Evolutionary conservation across 1,140 invertebrate species (phyloP).

Genomic region (Oscheius sp.): DNA sequence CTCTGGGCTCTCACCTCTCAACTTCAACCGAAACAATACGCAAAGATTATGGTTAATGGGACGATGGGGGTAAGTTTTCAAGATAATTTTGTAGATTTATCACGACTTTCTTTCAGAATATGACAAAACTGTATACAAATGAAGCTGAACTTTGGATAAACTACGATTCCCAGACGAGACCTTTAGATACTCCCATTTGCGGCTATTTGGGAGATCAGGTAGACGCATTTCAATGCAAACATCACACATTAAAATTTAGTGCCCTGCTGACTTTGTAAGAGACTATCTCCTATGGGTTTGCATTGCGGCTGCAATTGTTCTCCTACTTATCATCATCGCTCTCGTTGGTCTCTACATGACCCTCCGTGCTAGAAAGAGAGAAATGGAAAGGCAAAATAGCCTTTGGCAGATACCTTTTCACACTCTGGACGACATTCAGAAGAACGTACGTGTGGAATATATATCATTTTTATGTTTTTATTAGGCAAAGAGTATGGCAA

Average conservation of each 20-base stretch:
- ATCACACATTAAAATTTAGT: slow-evolving; percentile 1
- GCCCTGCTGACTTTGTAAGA: slow-evolving; percentile 15
- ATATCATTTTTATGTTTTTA: not conserved
- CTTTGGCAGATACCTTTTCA: slow-evolving; percentile 24
- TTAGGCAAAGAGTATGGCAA: not conserved
- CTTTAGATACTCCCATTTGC: not conserved
- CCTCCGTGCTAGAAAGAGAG: slow-evolving; percentile 11
- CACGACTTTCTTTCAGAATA: slow-evolving; percentile 19
- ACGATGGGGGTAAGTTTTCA: not conserved
- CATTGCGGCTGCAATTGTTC: slow-evolving; percentile 9
- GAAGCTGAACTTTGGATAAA: slow-evolving; percentile 12
- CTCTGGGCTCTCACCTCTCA: not conserved
- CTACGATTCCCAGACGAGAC: slow-evolving; percentile 1
- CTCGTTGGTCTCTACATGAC: slow-evolving; percentile 21
- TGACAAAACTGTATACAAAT: slow-evolving; percentile 21
- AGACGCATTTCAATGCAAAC: not conserved
- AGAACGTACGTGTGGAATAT: slow-evolving; percentile 8
- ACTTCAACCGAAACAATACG: not conserved
- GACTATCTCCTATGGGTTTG: slow-evolving; percentile 15
- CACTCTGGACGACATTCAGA: slow-evolving; percentile 4
- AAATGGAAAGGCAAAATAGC: not conserved
- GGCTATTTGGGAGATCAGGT: slow-evolving; percentile 8
- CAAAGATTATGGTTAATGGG: slow-evolving; percentile 4
- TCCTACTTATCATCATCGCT: slow-evolving; percentile 14
- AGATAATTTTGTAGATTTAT: not conserved